Evolutionary conservation across 2,888 invertebrate genomes (phyloP).

Genomic region (Tenodera sinensis): DNA sequence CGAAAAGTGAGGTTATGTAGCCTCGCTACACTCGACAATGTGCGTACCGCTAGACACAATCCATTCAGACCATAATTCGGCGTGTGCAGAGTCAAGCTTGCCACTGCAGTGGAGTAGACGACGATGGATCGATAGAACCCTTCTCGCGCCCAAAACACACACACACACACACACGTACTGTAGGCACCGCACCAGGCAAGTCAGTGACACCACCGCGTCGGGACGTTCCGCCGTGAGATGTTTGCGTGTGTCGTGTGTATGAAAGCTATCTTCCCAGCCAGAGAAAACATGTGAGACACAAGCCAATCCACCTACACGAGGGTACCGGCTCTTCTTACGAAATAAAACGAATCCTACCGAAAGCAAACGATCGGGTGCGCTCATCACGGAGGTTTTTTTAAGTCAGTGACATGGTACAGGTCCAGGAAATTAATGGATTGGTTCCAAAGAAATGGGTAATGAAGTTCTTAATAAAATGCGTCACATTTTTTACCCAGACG

Average conservation of each 20-base stretch:
- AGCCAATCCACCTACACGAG: not conserved
- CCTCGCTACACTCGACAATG: not conserved
- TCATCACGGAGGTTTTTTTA: not conserved
- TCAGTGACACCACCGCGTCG: not conserved
- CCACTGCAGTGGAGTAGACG: not conserved
- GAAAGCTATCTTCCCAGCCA: not conserved
- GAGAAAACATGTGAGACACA: not conserved
- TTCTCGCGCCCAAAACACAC: not conserved
- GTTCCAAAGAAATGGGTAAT: not conserved
- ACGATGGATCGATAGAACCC: not conserved
- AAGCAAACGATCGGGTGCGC: not conserved
- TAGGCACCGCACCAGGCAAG: not conserved
- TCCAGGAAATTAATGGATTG: not conserved
- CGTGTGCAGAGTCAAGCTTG: not conserved
- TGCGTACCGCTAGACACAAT: not conserved
- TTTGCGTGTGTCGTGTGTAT: not conserved
- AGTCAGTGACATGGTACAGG: not conserved
- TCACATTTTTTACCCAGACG: not conserved
- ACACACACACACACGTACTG: not conserved
- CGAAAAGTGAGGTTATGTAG: not conserved
- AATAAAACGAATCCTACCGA: not conserved
- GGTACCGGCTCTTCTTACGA: not conserved
- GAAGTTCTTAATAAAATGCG: not conserved
- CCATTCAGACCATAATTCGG: not conserved
- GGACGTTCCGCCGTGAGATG: not conserved